phyloP scores from a whole-genome alignment of 1,140 invertebrate species.

The Aphelenchoides fujianensis region DNA sequence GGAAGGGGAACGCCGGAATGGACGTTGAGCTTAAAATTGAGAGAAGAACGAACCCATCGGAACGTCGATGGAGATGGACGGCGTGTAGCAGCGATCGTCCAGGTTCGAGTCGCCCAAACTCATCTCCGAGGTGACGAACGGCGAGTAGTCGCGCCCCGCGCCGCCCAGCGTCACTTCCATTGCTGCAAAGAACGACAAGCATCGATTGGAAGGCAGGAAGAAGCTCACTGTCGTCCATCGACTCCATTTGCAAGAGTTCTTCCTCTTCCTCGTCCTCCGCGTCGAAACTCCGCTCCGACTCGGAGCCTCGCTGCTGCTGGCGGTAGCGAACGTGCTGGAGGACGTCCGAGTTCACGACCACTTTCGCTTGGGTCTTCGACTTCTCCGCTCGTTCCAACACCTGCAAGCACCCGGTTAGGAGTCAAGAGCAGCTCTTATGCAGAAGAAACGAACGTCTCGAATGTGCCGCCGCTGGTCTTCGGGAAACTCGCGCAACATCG shows the following conservation, averaged over 20 bases:
- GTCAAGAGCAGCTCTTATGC: too few relatives aligned
- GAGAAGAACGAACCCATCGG: constrained; percentile 14
- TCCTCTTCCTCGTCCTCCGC: constrained; percentile 19
- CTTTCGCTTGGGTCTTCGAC: constrained; percentile 24
- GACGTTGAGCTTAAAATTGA: background rate
- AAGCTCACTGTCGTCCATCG: constrained; percentile 11
- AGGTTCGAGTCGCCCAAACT: background rate
- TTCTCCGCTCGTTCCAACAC: constrained; percentile 24
- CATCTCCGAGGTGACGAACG: constrained; percentile 4
- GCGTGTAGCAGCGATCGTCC: constrained; percentile 8
- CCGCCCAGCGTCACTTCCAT: constrained; percentile 22
- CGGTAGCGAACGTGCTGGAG: constrained; percentile 8
- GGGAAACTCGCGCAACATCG: constrained; percentile 7
- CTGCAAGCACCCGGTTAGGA: constrained; percentile 16
- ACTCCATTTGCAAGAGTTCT: constrained; percentile 28
- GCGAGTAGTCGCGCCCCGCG: background rate
- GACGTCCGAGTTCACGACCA: constrained; percentile 17
- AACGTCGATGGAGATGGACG: constrained; percentile 14
- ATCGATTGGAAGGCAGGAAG: too few relatives aligned
- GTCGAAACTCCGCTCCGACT: background rate
- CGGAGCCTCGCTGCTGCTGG: background rate
- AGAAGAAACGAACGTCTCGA: constrained; percentile 17
- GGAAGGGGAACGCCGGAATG: too few relatives aligned
- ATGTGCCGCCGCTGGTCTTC: constrained; percentile 22
- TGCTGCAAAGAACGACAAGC: constrained; percentile 18